phyloP scores from a whole-genome alignment of 2,888 invertebrate species.

The Andrena marginata region DNA sequence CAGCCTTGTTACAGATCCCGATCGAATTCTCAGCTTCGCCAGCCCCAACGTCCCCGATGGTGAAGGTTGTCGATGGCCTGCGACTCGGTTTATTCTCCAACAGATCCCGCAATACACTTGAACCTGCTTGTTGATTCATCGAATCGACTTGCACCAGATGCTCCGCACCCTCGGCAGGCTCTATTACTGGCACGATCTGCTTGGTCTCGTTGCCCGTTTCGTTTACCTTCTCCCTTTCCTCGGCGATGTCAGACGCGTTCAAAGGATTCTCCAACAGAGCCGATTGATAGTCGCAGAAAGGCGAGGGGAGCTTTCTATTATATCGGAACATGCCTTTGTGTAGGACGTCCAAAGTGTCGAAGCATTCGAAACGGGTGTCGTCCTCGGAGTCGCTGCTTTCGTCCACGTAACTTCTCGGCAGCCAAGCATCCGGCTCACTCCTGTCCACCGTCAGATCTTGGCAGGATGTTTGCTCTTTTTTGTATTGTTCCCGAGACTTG shows the following conservation, averaged over 20 bases:
- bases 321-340: not conserved
- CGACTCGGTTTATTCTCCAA: constrained; percentile 36
- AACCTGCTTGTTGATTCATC: not conserved
- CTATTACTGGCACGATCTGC: not conserved
- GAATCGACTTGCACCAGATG: not conserved
- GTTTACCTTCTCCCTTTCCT: not conserved
- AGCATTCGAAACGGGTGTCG: constrained; percentile 46
- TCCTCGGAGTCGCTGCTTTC: constrained; percentile 56
- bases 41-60: constrained; percentile 5
- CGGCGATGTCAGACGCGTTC: not conserved
- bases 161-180: not conserved
- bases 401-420: constrained; percentile 11
- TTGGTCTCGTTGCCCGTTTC: not conserved
- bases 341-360: constrained; percentile 45
- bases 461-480: constrained; percentile 74
- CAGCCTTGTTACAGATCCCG: constrained; percentile 32
- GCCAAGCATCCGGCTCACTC: constrained; percentile 69
- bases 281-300: not conserved
- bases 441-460: constrained; percentile 71
- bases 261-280: not conserved
- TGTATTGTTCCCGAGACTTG: constrained; percentile 69
- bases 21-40: constrained; percentile 81
- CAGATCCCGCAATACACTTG: not conserved
- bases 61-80: constrained; percentile 44
- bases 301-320: constrained; percentile 2